Base-by-base conservation (phyloP, 1,140 invertebrate species). In the Zelostemma sp. region DNA sequence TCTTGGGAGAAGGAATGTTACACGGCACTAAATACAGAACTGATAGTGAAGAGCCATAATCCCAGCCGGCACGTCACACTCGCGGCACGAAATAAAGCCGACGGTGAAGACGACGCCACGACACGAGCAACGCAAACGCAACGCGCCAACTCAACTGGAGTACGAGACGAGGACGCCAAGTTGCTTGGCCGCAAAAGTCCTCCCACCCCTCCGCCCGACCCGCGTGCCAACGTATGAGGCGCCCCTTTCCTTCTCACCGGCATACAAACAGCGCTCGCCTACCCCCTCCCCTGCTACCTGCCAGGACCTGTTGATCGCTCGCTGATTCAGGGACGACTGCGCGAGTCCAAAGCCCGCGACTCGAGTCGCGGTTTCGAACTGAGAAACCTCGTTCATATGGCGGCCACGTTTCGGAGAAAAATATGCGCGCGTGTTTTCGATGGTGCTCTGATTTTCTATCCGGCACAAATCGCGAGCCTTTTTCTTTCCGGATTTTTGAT, bases 281-380 rank as follows among this genome's bases (percentile, higher is more conserved):
- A 5, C 14, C 41, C 14, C 14, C 41, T 16, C 41, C 41, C 41
- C 11, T 17, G 1, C 11, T 43, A 15, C 41, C 41, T 15, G 14
- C 41, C 41, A 43, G 14, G 8, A 43, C 41, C 18, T 43, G 41
- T 43, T 43, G 41, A 43, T 43, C 41, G 8, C n/a, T n/a, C n/a
- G n/a, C n/a, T n/a, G n/a, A n/a, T 43, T 3, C 41, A 43, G 41
- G 2, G 41, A 15, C 41, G 41, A 3, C 41, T 16, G 3, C 14
- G 41, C 41, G 14, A 14, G 5, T 4, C 41, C 8, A 4, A 9
- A 17, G 8, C 41, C 41, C 41, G 41, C 8, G 41, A 15, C 41
- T 3, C 41, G 41, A 1, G 6, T 6, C 41, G 15, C 41, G 14
- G n/a, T n/a, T n/a, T n/a, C n/a, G n/a, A n/a, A n/a, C n/a, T n/a